Conservation (phyloP, 2,797 vertebrate genomes). For the Hybognathus amarus region DNA sequence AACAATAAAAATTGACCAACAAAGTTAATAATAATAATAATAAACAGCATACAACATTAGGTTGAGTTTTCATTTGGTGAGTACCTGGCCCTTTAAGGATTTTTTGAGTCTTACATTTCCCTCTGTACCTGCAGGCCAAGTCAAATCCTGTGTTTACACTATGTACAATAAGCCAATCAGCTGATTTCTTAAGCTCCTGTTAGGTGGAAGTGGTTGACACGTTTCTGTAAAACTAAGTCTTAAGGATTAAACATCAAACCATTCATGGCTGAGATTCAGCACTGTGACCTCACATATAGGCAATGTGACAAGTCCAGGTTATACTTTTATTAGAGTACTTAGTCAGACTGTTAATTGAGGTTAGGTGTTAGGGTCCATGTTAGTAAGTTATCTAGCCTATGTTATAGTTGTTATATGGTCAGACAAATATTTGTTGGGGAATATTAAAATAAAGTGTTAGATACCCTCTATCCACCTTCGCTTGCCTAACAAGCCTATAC, state of each 20-base stretch:
- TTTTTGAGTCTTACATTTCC: neutral
- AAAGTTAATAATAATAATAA: neutral
- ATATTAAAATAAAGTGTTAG: neutral
- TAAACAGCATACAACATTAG: neutral
- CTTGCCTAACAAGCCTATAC: no score
- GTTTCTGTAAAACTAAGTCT: neutral
- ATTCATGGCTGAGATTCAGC: neutral
- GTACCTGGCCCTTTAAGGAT: neutral
- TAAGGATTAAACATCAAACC: neutral
- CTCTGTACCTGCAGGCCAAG: neutral
- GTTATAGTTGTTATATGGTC: neutral
- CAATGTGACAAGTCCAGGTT: neutral
- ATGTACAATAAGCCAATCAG: neutral
- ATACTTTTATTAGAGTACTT: no score
- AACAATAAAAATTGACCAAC: neutral
- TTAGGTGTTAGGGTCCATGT: neutral
- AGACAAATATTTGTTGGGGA: neutral
- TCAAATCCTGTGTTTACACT: neutral
- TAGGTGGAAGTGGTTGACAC: neutral
- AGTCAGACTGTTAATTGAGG: no score
- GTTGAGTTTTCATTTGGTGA: neutral
- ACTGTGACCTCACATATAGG: neutral
- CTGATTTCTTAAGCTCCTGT: neutral
- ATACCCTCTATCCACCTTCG: no score
- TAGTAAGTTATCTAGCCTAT: neutral